Evolutionary conservation across 2,888 invertebrate species (phyloP).

Genomic region (Criorhina ranunculi): DNA sequence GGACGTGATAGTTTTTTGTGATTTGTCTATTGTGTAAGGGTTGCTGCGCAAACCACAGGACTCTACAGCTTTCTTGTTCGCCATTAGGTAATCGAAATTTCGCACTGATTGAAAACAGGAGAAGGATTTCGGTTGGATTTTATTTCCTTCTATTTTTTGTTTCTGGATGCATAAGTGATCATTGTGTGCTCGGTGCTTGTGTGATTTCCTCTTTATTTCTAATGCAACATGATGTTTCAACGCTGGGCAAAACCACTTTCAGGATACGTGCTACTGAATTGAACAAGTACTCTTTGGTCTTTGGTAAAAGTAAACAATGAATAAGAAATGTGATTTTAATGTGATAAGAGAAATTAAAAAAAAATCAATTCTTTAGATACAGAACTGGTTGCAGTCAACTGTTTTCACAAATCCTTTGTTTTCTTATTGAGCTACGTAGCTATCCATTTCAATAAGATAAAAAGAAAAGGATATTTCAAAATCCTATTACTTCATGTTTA

Average conservation of each 20-base stretch:
- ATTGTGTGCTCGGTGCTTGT: constrained; percentile 31
- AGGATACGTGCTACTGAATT: constrained; percentile 35
- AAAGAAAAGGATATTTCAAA: constrained; percentile 23
- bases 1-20: constrained; percentile 73
- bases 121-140: constrained; percentile 18
- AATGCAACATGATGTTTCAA: constrained; percentile 41
- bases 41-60: neutral
- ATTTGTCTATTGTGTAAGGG: constrained; percentile 65
- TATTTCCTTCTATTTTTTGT: constrained; percentile 7
- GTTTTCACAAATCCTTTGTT: neutral
- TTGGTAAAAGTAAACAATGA: constrained; percentile 25
- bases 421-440: neutral
- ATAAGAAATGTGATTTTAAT: constrained; percentile 38
- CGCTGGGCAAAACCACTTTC: constrained; percentile 24
- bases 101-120: constrained; percentile 50
- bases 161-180: constrained; percentile 42
- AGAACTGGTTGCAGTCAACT: neutral
- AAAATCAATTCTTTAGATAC: too few relatives aligned
- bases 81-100: constrained; percentile 73
- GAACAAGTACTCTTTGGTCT: constrained; percentile 21
- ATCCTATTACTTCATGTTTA: constrained; percentile 12
- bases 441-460: neutral
- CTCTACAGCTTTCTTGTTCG: constrained; percentile 11
- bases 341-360: constrained; percentile 26
- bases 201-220: constrained; percentile 38